Percentiles rank a stretch among this genome's conserved stretches.
Evolutionary conservation across 2,888 invertebrate species (phyloP).

Genomic region (Melieria crassipennis): DNA sequence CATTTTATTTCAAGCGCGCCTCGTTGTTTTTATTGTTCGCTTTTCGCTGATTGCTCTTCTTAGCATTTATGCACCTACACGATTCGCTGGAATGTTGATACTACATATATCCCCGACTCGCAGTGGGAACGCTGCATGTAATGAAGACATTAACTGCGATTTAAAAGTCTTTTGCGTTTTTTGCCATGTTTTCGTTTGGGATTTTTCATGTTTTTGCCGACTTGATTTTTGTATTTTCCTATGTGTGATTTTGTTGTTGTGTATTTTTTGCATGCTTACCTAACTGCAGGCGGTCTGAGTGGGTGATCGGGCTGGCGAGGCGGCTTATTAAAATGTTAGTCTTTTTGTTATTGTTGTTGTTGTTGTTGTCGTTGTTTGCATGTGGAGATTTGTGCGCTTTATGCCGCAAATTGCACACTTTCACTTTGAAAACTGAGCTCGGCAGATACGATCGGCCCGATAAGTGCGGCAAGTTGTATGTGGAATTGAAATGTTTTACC

Average conservation of each 20-base stretch:
- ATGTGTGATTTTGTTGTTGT: neutral
- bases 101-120: neutral
- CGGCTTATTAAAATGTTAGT: neutral
- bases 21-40: constrained; percentile 2
- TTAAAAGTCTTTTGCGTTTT: constrained; percentile 21
- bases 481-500: too few species aligned
- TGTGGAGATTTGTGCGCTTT: constrained; percentile 20
- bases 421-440: neutral
- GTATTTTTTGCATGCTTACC: neutral
- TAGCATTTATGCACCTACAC: constrained; percentile 5
- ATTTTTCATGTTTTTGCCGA: neutral
- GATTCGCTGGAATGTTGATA: neutral
- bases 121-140: constrained; percentile 30
- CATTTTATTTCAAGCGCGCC: neutral
- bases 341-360: constrained; percentile 19
- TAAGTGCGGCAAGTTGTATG: too few species aligned
- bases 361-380: constrained; percentile 29
- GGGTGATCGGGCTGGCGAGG: neutral
- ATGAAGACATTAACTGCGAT: constrained; percentile 32
- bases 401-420: constrained; percentile 21
- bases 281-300: neutral
- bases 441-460: too few species aligned
- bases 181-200: constrained; percentile 12
- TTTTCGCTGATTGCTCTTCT: constrained; percentile 7
- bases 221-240: neutral